Evolutionary conservation across 1,140 invertebrate species (phyloP).

Genomic region (Papilio aristodemus): DNA sequence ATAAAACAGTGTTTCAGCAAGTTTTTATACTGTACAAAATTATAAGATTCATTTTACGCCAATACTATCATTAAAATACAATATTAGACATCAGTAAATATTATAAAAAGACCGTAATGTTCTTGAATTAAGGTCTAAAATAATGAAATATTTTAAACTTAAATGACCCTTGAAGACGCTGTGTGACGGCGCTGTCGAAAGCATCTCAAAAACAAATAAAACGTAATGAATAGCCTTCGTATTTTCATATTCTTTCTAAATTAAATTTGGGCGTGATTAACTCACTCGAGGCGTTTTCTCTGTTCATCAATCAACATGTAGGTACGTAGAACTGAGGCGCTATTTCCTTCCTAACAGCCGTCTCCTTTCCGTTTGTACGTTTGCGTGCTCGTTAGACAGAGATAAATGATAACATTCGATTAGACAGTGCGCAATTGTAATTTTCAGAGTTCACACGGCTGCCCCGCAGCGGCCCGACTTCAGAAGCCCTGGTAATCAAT

Average conservation of each 20-base stretch:
- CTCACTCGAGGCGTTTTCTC: constrained; percentile 77
- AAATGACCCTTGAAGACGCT: constrained; percentile 39
- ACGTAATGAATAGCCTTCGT: constrained; percentile 64
- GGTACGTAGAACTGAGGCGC: constrained; percentile 63
- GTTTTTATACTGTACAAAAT: constrained; percentile 2
- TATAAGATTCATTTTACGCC: constrained; percentile 14
- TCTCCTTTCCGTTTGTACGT: constrained; percentile 47
- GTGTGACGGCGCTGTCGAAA: constrained; percentile 55
- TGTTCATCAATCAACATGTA: constrained; percentile 77
- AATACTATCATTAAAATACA: constrained; percentile 5
- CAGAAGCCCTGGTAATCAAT: constrained; percentile 75
- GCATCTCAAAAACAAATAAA: constrained; percentile 72
- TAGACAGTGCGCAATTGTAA: constrained; percentile 65
- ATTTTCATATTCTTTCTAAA: constrained; percentile 73
- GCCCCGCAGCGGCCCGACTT: constrained; percentile 61
- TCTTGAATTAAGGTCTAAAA: constrained; percentile 11
- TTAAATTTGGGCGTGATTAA: constrained; percentile 78
- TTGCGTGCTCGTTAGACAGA: constrained; percentile 42
- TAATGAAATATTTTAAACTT: neutral
- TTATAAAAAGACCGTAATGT: neutral
- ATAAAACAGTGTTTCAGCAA: constrained; percentile 12
- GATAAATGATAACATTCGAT: constrained; percentile 52
- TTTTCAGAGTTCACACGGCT: constrained; percentile 71
- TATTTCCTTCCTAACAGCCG: constrained; percentile 62
- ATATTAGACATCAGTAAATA: neutral